Conservation (phyloP, 2,797 vertebrate genomes). For the Propithecus deckenii region DNA sequence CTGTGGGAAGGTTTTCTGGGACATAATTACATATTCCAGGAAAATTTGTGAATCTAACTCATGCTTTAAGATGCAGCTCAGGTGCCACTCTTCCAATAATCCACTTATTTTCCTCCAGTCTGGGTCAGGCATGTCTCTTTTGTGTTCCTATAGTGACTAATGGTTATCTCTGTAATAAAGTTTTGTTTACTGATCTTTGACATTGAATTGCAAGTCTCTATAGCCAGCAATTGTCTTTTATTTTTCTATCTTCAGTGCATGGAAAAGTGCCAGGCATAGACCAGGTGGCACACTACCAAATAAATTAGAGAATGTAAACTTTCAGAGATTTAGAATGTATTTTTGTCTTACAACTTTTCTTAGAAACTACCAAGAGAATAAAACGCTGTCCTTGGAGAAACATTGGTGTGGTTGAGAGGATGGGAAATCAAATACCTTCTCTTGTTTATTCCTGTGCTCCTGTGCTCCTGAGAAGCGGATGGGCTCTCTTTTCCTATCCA, state of each 20-base stretch:
- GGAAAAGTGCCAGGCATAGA: neutral
- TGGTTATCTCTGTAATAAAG: neutral
- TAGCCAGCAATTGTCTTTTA: neutral
- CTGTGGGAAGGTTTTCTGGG: neutral
- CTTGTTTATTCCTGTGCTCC: neutral
- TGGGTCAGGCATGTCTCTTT: neutral
- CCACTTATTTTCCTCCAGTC: neutral
- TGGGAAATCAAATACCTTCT: neutral
- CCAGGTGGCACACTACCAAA: neutral
- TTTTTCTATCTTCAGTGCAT: neutral
- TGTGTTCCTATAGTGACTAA: neutral
- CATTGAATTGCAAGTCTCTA: neutral
- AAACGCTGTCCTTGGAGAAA: neutral
- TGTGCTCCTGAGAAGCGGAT: neutral
- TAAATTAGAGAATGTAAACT: neutral
- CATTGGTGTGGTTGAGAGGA: neutral
- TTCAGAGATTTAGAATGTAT: neutral
- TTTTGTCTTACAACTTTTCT: neutral
- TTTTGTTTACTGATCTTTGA: neutral
- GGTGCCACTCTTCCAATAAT: neutral
- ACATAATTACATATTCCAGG: neutral
- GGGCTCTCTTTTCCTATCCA: neutral
- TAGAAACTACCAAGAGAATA: neutral
- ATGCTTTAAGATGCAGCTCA: neutral
- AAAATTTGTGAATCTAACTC: neutral